These are phyloP conservation scores for Desoria tigrina DNA, from an alignment of 2,888 invertebrate genomes.

Conservation along the genomic window DNA sequence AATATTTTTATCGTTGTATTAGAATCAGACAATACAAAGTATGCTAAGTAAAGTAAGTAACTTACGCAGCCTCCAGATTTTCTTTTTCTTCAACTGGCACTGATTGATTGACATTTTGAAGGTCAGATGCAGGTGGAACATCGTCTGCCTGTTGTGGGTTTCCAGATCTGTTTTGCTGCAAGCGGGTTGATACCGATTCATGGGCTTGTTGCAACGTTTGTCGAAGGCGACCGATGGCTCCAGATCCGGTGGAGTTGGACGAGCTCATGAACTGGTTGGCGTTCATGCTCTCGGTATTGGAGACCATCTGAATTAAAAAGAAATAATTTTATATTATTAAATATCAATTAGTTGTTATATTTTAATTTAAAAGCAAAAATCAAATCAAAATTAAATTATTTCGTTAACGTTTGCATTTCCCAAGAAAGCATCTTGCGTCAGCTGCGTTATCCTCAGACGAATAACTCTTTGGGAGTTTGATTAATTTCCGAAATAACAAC, in stretches of 20 bases:
- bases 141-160: conserved; percentile 36
- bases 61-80: conserved; percentile 52
- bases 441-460: too few relatives aligned
- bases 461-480: too few relatives aligned
- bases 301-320: conserved; percentile 46
- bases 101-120: conserved; percentile 45
- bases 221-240: conserved; percentile 51
- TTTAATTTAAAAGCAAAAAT: too few relatives aligned
- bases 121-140: conserved; percentile 31
- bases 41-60: too few relatives aligned
- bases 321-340: too few relatives aligned
- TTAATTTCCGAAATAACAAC: too few relatives aligned
- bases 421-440: too few relatives aligned
- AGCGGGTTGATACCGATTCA: conserved; percentile 52
- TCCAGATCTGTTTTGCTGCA: conserved; percentile 41
- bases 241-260: conserved; percentile 35
- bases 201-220: conserved; percentile 53
- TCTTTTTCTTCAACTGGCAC: conserved; percentile 47
- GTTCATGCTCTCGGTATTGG: conserved; percentile 52
- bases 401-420: background rate
- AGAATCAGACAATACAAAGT: too few relatives aligned
- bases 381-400: background rate
- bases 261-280: conserved; percentile 45
- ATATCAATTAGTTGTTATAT: too few relatives aligned
- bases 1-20: too few relatives aligned